Base-by-base conservation (phyloP, 2,888 invertebrate genomes). In the Lasioglossum oenotherae region DNA sequence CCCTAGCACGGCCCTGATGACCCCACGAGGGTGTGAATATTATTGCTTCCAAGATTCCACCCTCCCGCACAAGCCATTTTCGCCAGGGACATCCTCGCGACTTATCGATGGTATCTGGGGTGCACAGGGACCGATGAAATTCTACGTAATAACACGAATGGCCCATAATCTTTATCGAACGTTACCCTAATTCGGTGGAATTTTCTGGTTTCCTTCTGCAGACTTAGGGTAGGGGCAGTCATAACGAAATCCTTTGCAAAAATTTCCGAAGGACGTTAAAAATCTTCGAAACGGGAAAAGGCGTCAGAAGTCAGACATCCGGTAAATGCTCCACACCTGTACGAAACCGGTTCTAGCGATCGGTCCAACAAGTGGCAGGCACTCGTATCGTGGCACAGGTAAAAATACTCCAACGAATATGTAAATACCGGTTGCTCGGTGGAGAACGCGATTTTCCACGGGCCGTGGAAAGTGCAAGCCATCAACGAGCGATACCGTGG, bases 1-100 rank as follows among this genome's bases (percentile, higher is more conserved):
- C 72, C 76, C n/a, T 44, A 41, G 77, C 74, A 78, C 60, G 77
- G 75, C 82, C 86, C 67, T 82, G 81, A 77, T 84, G 82, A 80
- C 85, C 80, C 85, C 60, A 71, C 16, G 31, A 38, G 80, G 57
- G 80, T 86, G 88, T 81, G 89, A 88, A 91, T 87, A 90, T 91
- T 88, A 90, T 91, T 85, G 89, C 87, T 75, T 73, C 78, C 79
- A 82, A 87, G 84, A 89, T 87, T 88, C 80, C 85, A 67, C 53
- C 81, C 74, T 67, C 67, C 41, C 78, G 71, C 38, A 53, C 73
- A 71, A 41, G 72, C 77, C 85, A 76, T 53, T 86, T 85, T 74
- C 60, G 74, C 35, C 60, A 31, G 53, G 14, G 67, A 27, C 2
- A 27, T 27, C 72, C 23, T 16, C 1, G 27, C 8, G 35, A 31